Percentiles rank a stretch among this genome's conserved stretches.
Conservation (phyloP, 2,888 invertebrate genomes). For the Parascotia fuliginaria region DNA sequence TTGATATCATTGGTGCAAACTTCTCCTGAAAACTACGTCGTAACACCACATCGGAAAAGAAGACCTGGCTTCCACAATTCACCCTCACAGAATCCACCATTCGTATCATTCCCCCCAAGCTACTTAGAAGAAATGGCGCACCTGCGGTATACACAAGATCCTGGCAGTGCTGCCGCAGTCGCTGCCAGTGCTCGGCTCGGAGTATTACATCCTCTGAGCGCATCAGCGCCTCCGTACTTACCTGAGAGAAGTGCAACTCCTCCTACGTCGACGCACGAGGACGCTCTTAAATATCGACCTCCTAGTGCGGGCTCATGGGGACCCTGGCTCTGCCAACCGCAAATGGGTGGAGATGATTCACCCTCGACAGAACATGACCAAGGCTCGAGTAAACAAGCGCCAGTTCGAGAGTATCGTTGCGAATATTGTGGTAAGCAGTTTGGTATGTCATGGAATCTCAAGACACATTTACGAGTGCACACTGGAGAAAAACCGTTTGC, state of each 20-base stretch:
- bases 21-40: constrained; percentile 93
- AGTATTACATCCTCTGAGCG: constrained; percentile 87
- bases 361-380: constrained; percentile 81
- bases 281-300: constrained; percentile 87
- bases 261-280: constrained; percentile 85
- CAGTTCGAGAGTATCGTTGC: constrained; percentile 94
- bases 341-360: constrained; percentile 84
- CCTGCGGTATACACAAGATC: constrained; percentile 86
- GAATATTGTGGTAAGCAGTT: constrained; percentile 96
- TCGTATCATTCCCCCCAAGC: constrained; percentile 92
- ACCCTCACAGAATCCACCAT: constrained; percentile 94
- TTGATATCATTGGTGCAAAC: constrained; percentile 88
- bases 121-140: constrained; percentile 90
- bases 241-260: constrained; percentile 87
- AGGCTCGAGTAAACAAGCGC: constrained; percentile 85
- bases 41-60: constrained; percentile 94
- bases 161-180: constrained; percentile 86
- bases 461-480: constrained; percentile 94
- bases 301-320: constrained; percentile 91
- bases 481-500: constrained; percentile 96
- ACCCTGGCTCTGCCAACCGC: constrained; percentile 88
- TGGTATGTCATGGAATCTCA: constrained; percentile 97
- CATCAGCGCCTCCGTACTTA: constrained; percentile 90
- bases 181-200: constrained; percentile 83
- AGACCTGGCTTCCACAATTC: constrained; percentile 95